phyloP scores from a whole-genome alignment of 2,797 vertebrate genomes.

The Myiothlypis coronata region DNA sequence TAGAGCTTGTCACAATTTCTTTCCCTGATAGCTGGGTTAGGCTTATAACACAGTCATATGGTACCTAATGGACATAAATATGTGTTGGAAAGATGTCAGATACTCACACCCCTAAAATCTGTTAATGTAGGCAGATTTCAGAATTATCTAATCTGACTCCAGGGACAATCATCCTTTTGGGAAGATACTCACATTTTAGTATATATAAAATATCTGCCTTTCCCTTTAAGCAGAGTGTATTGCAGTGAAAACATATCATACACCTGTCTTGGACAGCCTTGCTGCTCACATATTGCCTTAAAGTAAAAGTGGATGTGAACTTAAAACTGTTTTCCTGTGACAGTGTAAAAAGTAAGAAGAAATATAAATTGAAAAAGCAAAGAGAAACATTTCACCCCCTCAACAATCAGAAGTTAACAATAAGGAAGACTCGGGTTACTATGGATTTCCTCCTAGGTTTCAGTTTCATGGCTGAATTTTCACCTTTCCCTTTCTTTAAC shows the following conservation, averaged over 20 bases:
- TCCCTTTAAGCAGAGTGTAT: neutral
- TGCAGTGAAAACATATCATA: neutral
- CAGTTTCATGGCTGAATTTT: neutral
- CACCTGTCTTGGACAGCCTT: neutral
- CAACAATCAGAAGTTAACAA: neutral
- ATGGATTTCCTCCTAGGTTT: neutral
- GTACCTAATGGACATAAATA: neutral
- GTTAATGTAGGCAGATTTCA: neutral
- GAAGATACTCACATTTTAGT: neutral
- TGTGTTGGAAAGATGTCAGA: neutral
- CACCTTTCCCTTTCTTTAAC: neutral
- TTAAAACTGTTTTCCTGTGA: neutral
- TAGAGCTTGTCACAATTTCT: neutral
- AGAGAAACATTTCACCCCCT: neutral
- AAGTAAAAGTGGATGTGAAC: neutral
- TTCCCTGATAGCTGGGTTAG: neutral
- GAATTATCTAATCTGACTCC: neutral
- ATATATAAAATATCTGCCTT: neutral
- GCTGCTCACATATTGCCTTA: neutral
- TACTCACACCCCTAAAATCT: neutral
- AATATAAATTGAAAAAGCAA: neutral
- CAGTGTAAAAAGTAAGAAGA: neutral
- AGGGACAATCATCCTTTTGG: neutral
- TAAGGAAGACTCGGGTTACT: neutral
- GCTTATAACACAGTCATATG: neutral